phyloP scores from a whole-genome alignment of 1,140 invertebrate genomes.

The Ooceraea biroi region DNA sequence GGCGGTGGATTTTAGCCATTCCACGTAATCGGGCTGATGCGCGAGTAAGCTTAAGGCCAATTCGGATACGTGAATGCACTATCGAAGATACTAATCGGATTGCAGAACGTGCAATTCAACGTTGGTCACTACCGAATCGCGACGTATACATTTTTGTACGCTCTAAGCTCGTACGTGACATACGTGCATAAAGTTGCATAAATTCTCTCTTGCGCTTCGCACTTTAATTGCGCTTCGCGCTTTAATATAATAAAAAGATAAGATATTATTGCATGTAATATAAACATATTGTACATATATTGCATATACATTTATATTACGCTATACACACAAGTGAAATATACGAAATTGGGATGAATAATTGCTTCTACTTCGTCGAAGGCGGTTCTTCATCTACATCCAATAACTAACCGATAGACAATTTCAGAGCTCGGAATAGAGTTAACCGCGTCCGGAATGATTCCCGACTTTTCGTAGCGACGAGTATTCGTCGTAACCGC shows the following conservation, averaged over 20 bases:
- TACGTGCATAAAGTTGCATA: background rate
- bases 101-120: constrained; percentile 28
- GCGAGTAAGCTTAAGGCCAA: constrained; percentile 33
- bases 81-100: constrained; percentile 65
- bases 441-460: background rate
- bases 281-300: background rate
- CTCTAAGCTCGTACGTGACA: background rate
- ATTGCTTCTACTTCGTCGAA: background rate
- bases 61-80: constrained; percentile 27
- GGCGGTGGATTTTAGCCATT: constrained; percentile 71
- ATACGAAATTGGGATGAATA: background rate
- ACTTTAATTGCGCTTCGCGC: too few relatives aligned
- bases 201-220: too few relatives aligned
- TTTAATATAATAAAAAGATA: too few relatives aligned
- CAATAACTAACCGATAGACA: background rate
- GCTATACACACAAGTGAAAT: background rate
- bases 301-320: background rate
- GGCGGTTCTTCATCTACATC: background rate
- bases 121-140: constrained; percentile 25
- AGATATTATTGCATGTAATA: too few relatives aligned
- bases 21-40: constrained; percentile 66
- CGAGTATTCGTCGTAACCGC: constrained; percentile 26
- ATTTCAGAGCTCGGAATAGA: background rate
- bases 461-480: background rate
- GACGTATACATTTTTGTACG: constrained; percentile 62